Base-by-base conservation (phyloP, 2,888 invertebrate species). In the Apamea epomidion region DNA sequence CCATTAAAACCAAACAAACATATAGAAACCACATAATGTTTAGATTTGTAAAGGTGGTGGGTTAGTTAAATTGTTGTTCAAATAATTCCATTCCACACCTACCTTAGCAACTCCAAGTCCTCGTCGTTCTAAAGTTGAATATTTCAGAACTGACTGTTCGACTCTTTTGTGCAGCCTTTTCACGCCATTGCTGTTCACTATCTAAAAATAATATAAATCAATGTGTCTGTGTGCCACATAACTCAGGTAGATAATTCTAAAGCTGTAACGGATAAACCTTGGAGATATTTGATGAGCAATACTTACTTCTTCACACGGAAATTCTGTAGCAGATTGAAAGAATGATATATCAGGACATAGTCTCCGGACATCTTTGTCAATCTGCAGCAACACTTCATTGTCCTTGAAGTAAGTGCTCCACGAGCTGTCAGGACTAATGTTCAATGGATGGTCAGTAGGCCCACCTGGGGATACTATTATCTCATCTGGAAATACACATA, bases 351-450 rank as follows among this genome's bases (percentile, higher is more conserved):
- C 99, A 21, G 99, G 99, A 93, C 99, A 99, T 4, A 99, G 96
- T 76, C 99, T 97, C 88, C 99, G 98, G 72, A 99, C 99, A 95
- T 99, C 99, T 94, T 99, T 99, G 95, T 99, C 99, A 91, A 99
- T 99, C 97, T 99, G 99, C 68, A 99, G 95, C 65, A 99, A 96
- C 82, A 99, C 99, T 96, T 99, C 99, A 95, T 99, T 99, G 94
- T 99, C 99, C 94, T 98, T 99, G 95, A 99, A 99, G 95, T 98
- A 99, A 6, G 98, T 98, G 91, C 98, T 98, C 99, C 99, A 99
- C 72, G 99, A 98, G 93, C 99, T 99, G 89, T 99, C 98, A 0
- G 99, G 99, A 91, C 98, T 99, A n/a, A 98, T 98, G 94, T 99
- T 99, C 75, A 99, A 96, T 0, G 99, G 99, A 97, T 99, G 99